Evolutionary conservation across 2,113 vertebrate species (phyloP).

Genomic region (Hydrolagus affinis): DNA sequence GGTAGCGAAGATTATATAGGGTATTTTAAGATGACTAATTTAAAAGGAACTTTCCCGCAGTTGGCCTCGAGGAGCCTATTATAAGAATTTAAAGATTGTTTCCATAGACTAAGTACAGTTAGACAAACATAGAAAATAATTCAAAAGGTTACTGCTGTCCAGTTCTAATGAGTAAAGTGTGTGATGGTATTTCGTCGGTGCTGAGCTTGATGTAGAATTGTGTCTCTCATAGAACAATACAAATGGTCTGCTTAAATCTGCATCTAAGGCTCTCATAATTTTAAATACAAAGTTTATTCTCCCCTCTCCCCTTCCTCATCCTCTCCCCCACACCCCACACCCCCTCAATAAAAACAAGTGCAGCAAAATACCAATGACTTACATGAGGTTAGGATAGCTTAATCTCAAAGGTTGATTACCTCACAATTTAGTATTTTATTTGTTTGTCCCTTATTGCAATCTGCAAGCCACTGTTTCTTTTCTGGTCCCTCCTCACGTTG

Average conservation of each 20-base stretch:
- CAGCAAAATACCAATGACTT: background rate
- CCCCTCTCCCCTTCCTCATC: no score
- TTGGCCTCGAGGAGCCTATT: background rate
- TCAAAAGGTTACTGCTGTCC: background rate
- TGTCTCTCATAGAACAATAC: background rate
- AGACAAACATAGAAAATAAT: background rate
- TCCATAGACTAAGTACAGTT: background rate
- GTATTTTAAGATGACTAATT: background rate
- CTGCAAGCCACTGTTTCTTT: no score
- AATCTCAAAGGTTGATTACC: no score
- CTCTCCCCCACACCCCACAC: no score
- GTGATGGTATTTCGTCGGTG: background rate
- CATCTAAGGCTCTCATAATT: no score
- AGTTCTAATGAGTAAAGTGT: background rate
- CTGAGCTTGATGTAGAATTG: background rate
- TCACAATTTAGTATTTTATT: no score
- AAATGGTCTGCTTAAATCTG: no score
- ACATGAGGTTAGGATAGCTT: no score
- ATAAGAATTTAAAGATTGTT: slow-evolving; percentile 17
- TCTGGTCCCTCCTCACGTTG: background rate
- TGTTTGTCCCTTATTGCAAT: no score
- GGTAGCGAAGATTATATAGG: slow-evolving; percentile 28
- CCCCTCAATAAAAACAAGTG: background rate
- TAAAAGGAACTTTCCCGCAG: background rate
- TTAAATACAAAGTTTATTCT: no score